Evolutionary conservation across 2,888 invertebrate genomes (phyloP), one percentile per base, ranked within the genome.

Genomic region (Melanchra persicariae): DNA sequence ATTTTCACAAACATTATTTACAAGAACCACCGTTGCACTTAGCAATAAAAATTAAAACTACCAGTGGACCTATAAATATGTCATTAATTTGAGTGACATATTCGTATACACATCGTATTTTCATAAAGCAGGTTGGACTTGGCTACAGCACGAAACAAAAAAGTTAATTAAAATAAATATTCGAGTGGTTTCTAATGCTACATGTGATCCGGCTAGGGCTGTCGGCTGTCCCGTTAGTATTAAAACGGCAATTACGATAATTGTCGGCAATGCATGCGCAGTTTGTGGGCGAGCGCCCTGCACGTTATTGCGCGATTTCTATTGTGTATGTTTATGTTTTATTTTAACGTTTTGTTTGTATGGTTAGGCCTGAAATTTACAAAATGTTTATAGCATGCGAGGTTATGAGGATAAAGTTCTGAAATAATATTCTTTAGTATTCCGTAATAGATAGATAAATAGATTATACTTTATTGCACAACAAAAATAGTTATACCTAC

Each of bases 81-180:
- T 76, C 66, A 78, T 81, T 81, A 78, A 49, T 58, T 52, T 71
- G 79, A 82, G 71, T 81, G 83, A 63, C 85, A 75, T 72, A 37
- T 61, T 73, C 37, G 37, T 37, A 37, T 37, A 37, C 37, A 37
- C 12, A 37, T 37, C 37, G 37, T 37, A 37, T 37, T 37, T 37
- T 40, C 61, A 68, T 63, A 76, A 66, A 76, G 67, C 59, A 65
- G 62, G 59, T 64, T 43, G 34, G 64, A 79, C 58, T 45, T 64
- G 73, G 68, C 66, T 62, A 68, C 51, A 15, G 59, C 80, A 85
- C 74, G 86, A 78, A 82, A 64, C 70, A 77, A 82, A 86, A 82
- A 82, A 79, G 59, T 80, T 86, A 81, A 87, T 87, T 85, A 82
- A 77, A 80, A 84, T 77, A 83, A 85, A 85, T 76, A 81, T 77